Base-by-base conservation (phyloP, 2,888 invertebrate genomes). In the Brachyopa scutellaris region DNA sequence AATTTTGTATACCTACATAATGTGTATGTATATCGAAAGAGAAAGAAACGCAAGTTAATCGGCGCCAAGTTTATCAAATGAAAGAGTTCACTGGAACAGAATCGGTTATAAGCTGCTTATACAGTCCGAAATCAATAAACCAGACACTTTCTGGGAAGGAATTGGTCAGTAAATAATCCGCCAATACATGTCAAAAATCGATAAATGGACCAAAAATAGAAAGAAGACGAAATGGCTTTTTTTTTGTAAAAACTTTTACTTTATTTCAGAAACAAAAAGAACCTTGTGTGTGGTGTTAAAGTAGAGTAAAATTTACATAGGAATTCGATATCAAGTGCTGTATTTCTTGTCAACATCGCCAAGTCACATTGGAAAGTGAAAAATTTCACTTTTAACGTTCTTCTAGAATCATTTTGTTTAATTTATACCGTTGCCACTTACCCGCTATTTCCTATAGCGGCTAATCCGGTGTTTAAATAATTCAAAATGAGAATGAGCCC, bases 241-340 rank as follows among this genome's bases (percentile, higher is more conserved):
- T 36, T 19, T 53, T 57, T 21, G 17, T 15, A 42, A 15, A 17
- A 53, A 79, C 79, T 73, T 79, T 79, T 79, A 79, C 79, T 73
- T 79, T 47, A 79, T 51, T 66, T 57, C 33, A 7, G 40, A 59
- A 64, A 64, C 21, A 64, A 11, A 79, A 61, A 72, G 61, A 79
- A 79, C 53, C 51, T 79, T 47, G 31, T 53, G 17, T 53, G 17
- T 15, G 17, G 26, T 1, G 31, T 6, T n/a, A 26, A 79, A 73
- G 51, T 79, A 31, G 79, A 53, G n/a, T 73, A 15, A 73, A 67
- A 79, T 79, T 79, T 15, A 55, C 79, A 79, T 79, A 73, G 55
- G 67, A 73, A 67, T 67, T 45, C 26, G 45, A 67, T 57, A 26
- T 23, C 23, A 15, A 61, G 42, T 72, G 47, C 51, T 11, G 33